phyloP scores from a whole-genome alignment of 1,140 invertebrate species.

The Micrasema minimum region DNA sequence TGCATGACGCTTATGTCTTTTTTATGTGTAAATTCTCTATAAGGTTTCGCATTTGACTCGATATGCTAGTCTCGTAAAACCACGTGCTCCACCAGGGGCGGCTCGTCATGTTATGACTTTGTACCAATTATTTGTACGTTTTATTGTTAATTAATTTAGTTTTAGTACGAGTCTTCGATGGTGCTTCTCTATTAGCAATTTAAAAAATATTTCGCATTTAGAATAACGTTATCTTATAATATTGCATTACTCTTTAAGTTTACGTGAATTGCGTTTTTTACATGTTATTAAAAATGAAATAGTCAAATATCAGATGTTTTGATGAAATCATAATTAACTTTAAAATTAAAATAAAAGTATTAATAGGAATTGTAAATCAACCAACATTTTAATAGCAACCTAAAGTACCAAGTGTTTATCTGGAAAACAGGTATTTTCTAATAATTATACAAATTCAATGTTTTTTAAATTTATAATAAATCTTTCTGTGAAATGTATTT shows the following conservation, averaged over 20 bases:
- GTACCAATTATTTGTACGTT: conserved; percentile 36
- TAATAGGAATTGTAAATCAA: not conserved
- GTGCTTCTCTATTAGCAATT: not conserved
- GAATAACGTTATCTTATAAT: not conserved
- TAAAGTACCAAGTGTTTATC: no score
- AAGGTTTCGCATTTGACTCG: no score
- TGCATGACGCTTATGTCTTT: no score
- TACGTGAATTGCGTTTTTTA: not conserved
- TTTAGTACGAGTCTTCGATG: conserved; percentile 16
- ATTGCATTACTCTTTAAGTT: not conserved
- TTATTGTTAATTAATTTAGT: not conserved
- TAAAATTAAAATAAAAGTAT: not conserved
- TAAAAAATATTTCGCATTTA: not conserved
- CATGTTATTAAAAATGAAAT: not conserved
- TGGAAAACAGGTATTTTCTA: no score
- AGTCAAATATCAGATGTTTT: not conserved
- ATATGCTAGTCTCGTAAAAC: no score
- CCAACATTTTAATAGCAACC: no score
- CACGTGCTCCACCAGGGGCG: not conserved
- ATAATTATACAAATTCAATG: no score
- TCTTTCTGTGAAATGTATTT: no score
- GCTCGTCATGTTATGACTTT: not conserved
- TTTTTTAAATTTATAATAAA: no score
- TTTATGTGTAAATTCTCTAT: no score
- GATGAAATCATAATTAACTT: not conserved